Base-by-base conservation (phyloP, 2,888 invertebrate species). In the Harpalus rufipes region DNA sequence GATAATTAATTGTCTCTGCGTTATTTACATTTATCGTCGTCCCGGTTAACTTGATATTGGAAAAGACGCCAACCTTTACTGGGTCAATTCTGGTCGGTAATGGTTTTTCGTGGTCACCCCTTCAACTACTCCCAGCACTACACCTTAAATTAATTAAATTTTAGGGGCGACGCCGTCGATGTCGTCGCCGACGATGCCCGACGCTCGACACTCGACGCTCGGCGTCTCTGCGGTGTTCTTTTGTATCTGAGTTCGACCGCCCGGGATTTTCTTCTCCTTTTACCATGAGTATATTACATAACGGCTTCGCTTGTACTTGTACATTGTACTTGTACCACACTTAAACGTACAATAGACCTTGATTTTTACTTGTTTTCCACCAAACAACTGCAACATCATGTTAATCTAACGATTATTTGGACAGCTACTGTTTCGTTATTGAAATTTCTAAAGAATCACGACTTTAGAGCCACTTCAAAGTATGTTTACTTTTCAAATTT, bases 121-220 rank as follows among this genome's bases (percentile, higher is more conserved):
- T 63, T 78, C 65, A 78, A 84, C 44, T 78, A 63, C 51, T 51
- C 16, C 76, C 18, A 51, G 14, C 78, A 84, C 56, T 78, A 78
- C 78, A 84, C 84, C 84, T 84, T 78, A 78, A 63, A 76, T 84
- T 84, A 84, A 84, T 84, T 84, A 84, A 84, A 84, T 84, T 84
- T 65, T 72, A 68, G 68, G 68, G 39, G 68, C 39, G 32, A 68
- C n/a, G 68, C 32, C 68, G 68, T 7, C n/a, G 39, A 5, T n/a
- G 39, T 12, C 44, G 12, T 51, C 44, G 32, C n/a, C 21, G 51
- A 10, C 21, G 74, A 32, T 32, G 32, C 32, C 32, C 32, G 32
- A 32, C 32, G 32, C 32, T 32, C 32, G 32, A 32, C 32, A 32
- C 74, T 51, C 44, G 74, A 44, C 51, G 74, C 44, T 18, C 44